Conservation (phyloP, 2,113 vertebrate species). For the Hymenochirus boettgeri region DNA sequence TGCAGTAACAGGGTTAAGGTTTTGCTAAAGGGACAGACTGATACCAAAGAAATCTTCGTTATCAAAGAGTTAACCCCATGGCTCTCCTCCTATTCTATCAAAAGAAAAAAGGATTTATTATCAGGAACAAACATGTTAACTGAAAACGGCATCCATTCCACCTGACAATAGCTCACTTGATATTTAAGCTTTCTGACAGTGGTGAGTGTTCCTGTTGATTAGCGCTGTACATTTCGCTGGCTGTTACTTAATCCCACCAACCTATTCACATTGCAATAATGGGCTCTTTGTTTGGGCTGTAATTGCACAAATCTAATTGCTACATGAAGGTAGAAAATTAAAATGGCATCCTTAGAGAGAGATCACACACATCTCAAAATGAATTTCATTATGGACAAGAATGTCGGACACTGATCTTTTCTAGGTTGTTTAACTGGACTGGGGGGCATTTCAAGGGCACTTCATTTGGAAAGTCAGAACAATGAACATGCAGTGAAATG, state of each 20-base stretch:
- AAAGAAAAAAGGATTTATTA: not conserved
- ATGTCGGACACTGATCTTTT: slow-evolving; percentile 25
- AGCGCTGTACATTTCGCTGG: slow-evolving; percentile 41
- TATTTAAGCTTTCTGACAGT: slow-evolving; percentile 42
- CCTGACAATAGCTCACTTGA: slow-evolving; percentile 9
- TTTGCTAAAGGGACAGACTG: not conserved
- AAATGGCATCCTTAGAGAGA: slow-evolving; percentile 50
- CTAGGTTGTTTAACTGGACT: not conserved
- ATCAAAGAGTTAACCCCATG: not conserved
- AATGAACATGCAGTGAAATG: too few relatives aligned
- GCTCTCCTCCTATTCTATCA: not conserved
- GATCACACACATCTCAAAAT: slow-evolving; percentile 46
- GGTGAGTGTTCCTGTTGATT: not conserved
- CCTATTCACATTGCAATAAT: slow-evolving; percentile 39
- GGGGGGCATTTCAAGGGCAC: slow-evolving; percentile 16
- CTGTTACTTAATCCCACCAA: slow-evolving; percentile 41
- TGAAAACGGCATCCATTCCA: slow-evolving; percentile 1
- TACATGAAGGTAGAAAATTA: slow-evolving; percentile 51
- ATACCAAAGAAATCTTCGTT: too few relatives aligned
- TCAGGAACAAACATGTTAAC: slow-evolving; percentile 10
- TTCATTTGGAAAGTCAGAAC: not conserved
- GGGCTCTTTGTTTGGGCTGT: slow-evolving; percentile 44
- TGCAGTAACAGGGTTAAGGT: not conserved
- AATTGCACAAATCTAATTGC: slow-evolving; percentile 50
- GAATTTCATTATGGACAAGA: slow-evolving; percentile 52